A percentile compares a stretch with the other conserved stretches of the same genome.
Evolutionary conservation across 2,888 invertebrate genomes (phyloP).

Genomic region (Caenorhabditis sp.): DNA sequence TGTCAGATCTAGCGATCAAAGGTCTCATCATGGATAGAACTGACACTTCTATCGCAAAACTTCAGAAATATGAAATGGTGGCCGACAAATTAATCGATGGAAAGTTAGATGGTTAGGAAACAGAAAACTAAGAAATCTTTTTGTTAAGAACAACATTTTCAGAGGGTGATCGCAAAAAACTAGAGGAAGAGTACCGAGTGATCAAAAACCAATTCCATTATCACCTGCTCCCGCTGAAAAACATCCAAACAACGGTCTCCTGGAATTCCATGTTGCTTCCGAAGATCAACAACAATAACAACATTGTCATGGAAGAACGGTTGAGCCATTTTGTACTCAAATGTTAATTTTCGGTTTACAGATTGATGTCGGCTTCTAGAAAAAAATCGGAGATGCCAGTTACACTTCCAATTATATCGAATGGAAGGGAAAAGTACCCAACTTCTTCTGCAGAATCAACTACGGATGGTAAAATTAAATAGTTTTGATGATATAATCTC

Average conservation of each 20-base stretch:
- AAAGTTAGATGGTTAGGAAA: constrained; percentile 71
- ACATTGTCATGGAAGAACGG: constrained; percentile 43
- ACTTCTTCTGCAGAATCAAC: constrained; percentile 42
- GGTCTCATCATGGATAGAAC: constrained; percentile 77
- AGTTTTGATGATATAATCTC: neutral
- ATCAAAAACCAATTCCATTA: constrained; percentile 81
- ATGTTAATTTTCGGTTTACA: constrained; percentile 11
- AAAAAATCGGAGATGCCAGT: constrained; percentile 35
- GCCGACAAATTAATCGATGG: constrained; percentile 80
- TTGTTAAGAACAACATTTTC: constrained; percentile 8
- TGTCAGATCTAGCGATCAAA: constrained; percentile 79
- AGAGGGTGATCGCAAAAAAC: constrained; percentile 75
- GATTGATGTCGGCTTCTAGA: constrained; percentile 29
- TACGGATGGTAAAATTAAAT: constrained; percentile 33
- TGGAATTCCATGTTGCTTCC: constrained; percentile 80
- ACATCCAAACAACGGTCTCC: constrained; percentile 74
- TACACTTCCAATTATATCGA: constrained; percentile 51
- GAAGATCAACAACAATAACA: constrained; percentile 60
- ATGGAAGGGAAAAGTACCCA: constrained; percentile 47
- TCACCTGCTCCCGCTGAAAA: constrained; percentile 79
- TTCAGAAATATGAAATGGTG: constrained; percentile 79
- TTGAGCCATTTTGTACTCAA: neutral
- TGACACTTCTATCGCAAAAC: constrained; percentile 78
- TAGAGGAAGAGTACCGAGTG: constrained; percentile 80
- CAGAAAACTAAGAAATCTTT: too few relatives aligned